Base-by-base conservation (phyloP, 2,113 vertebrate genomes). In the Larimichthys crocea region DNA sequence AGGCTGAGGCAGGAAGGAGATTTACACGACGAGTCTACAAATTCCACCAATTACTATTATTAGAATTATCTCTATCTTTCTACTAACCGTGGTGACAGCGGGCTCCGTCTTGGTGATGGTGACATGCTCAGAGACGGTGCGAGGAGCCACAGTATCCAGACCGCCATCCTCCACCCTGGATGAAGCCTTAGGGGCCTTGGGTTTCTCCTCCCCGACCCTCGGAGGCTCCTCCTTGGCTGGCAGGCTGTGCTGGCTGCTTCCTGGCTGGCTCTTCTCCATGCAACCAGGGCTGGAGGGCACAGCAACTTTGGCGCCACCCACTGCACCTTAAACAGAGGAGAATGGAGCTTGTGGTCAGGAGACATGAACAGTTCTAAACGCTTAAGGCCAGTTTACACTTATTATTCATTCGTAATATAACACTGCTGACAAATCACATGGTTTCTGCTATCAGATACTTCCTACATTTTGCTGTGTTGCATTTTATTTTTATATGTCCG, bases 271-370 rank as follows among this genome's bases (percentile, higher is more conserved):
- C 84, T 97, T 96, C 68, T 99, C 98, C 88, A 98, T 93, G 86
- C 97, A 96, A 55, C 96, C 94, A 89, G 98, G 97, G 87, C 96
- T 95, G 90, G 97, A 97, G 92, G 97, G 95, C 95, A 99, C 95
- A 84, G 98, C 98, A 40, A 99, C 98, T 92, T 99, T 99, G 93
- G 98, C 98, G 89, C 98, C 98, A 96, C 98, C 97, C 98, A 99
- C 98, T 99, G 98, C 98, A 99, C 98, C 98, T 99, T 99, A 96
- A 99, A 98, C 96, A 99, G 94, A 95, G 96, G 96, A 97, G 89
- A 94, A 94, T 88, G 83, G 76, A 88, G 96, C 95, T 96, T 97
- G 96, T 96, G 97, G 96, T 99, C 96, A 99, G 96, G 96, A 96
- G 93, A 48, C 15, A 22, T 19, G 2, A 24, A 53, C 11, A 55